Base-by-base conservation (phyloP, 2,888 invertebrate species). In the Tupiocoris notatus region DNA sequence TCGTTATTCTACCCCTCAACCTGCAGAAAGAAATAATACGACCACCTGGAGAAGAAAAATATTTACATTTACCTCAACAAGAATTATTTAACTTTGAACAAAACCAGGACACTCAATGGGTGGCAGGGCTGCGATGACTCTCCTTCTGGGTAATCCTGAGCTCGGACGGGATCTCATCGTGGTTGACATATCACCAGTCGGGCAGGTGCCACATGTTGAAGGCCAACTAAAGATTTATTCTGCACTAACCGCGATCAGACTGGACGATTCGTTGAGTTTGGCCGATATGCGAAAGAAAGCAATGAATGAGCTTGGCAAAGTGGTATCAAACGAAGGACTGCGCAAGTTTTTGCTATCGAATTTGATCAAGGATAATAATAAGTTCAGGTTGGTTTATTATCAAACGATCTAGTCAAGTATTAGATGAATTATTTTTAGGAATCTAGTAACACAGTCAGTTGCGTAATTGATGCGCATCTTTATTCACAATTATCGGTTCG, bases 91-190 rank as follows among this genome's bases (percentile, higher is more conserved):
- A n/a, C n/a, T n/a, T n/a, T n/a, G n/a, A n/a, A n/a, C n/a, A n/a
- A n/a, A n/a, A n/a, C 18, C 20, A 81, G 97, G 97, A 0, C 97
- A 98, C 84, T 96, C 95, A 80, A 95, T 98, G 95, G 97, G 97
- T 7, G 39, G 39, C 39, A 97, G 95, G 78, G 88, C 93, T 3
- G 91, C 92, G 81, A 96, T 97, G 96, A 88, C 89, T 71, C 86
- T 93, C 73, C 92, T 96, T 56, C 86, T 96, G 63, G 87, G 88
- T 83, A 87, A 89, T 85, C 90, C 90, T 7, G 82, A 88, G 64
- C 79, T 89, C 25, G 87, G 92, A 0, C 88, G 90, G 54, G 89
- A 89, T 81, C 84, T 92, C 54, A 83, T 92, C 76, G 88, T 92
- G 17, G 90, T 89, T n/a, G 93, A 93, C 81, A 89, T 92, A 79